A percentile compares a stretch with the other conserved stretches of the same genome.
Evolutionary conservation across 2,797 vertebrate species (phyloP).

Genomic region (Gorsachius magnificus): DNA sequence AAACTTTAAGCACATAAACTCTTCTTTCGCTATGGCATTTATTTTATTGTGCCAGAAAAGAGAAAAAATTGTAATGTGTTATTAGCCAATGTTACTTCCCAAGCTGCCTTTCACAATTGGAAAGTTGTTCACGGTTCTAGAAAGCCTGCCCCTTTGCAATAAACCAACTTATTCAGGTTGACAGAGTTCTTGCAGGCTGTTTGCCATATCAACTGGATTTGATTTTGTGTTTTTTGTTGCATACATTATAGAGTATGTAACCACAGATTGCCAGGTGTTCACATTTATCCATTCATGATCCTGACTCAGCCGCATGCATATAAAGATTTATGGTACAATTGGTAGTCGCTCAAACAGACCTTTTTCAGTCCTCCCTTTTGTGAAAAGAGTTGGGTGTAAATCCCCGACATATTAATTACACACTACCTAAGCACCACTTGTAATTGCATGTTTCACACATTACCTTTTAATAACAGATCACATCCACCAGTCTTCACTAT

Average conservation of each 20-base stretch:
- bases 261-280: slow-evolving; percentile 59
- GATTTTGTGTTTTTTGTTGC: slow-evolving; percentile 34
- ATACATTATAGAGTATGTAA: slow-evolving; percentile 58
- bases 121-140: background rate
- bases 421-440: slow-evolving; percentile 69
- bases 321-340: slow-evolving; percentile 45
- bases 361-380: slow-evolving; percentile 38
- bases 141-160: slow-evolving; percentile 34
- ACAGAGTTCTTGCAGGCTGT: slow-evolving; percentile 16
- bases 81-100: slow-evolving; percentile 1
- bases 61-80: background rate
- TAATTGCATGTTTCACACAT: slow-evolving; percentile 75
- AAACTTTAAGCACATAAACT: slow-evolving; percentile 11
- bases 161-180: slow-evolving; percentile 5
- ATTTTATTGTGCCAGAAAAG: slow-evolving; percentile 34
- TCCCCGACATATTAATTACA: slow-evolving; percentile 72
- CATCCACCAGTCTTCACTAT: slow-evolving; percentile 50
- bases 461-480: slow-evolving; percentile 67
- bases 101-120: slow-evolving; percentile 36
- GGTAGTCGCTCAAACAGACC: slow-evolving; percentile 3
- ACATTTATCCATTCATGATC: background rate
- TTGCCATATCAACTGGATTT: slow-evolving; percentile 33
- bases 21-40: slow-evolving; percentile 23
- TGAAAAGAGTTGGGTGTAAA: slow-evolving; percentile 57
- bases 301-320: slow-evolving; percentile 38